Evolutionary conservation across 2,113 vertebrate species (phyloP).

Genomic region (Charadrius vociferus): DNA sequence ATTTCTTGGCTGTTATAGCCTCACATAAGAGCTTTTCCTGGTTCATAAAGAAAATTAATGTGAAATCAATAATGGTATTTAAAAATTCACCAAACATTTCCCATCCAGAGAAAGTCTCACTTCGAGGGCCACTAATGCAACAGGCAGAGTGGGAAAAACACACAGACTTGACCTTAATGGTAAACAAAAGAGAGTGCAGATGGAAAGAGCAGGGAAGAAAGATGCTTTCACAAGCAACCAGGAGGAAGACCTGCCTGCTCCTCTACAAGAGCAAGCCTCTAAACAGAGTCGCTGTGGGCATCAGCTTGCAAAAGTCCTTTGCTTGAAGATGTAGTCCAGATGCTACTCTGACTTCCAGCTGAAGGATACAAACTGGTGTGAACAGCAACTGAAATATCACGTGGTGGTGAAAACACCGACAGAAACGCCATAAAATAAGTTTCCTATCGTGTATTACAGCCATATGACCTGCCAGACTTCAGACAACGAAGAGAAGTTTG

Average conservation of each 20-base stretch:
- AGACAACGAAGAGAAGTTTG: not conserved
- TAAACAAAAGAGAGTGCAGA: not conserved
- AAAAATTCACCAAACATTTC: constrained; percentile 34
- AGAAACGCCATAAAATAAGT: not conserved
- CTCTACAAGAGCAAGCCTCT: not conserved
- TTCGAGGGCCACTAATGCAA: not conserved
- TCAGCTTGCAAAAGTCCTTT: not conserved
- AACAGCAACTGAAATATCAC: not conserved
- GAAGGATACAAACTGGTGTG: too few relatives aligned
- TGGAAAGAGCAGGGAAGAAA: not conserved
- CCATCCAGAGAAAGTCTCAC: not conserved
- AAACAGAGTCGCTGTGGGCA: not conserved
- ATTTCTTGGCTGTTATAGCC: constrained; percentile 19
- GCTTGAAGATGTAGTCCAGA: not conserved
- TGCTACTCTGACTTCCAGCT: not conserved
- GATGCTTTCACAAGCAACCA: not conserved
- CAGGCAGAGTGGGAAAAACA: not conserved
- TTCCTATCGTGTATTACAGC: not conserved
- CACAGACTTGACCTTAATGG: not conserved
- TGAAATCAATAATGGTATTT: constrained; percentile 47
- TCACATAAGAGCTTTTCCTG: not conserved
- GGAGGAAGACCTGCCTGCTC: not conserved
- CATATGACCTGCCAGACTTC: not conserved
- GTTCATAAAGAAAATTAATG: constrained; percentile 34
- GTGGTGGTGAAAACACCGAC: not conserved